Conservation (phyloP, 2,888 invertebrate genomes). For the Diarsia brunnea region DNA sequence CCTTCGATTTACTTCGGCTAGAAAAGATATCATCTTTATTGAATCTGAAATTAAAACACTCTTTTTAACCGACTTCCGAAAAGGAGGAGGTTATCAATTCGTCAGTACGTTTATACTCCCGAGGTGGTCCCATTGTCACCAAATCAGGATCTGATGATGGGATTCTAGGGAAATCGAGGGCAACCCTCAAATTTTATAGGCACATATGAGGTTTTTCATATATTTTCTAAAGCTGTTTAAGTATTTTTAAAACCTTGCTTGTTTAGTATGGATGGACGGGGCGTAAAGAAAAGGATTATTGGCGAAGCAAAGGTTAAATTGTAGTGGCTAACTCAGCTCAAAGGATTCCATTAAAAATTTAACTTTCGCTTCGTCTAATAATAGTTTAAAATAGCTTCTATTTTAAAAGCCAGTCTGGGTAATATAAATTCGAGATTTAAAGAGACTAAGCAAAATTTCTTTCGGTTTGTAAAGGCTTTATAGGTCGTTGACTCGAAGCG, state of each 20-base stretch:
- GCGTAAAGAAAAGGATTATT: conserved; percentile 42
- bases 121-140: too few relatives aligned
- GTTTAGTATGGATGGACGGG: conserved; percentile 14
- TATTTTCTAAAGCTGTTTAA: too few relatives aligned
- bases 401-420: conserved; percentile 29
- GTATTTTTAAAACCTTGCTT: conserved; percentile 30
- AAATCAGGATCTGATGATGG: too few relatives aligned
- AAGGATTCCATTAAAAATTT: conserved; percentile 59
- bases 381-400: conserved; percentile 39
- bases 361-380: conserved; percentile 45
- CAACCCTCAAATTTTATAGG: too few relatives aligned
- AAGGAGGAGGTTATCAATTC: too few relatives aligned
- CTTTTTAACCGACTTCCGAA: too few relatives aligned
- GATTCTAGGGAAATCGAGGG: too few relatives aligned
- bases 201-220: too few relatives aligned
- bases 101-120: too few relatives aligned
- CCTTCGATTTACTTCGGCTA: not conserved
- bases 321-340: conserved; percentile 35
- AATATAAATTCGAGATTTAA: conserved; percentile 45
- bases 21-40: conserved; percentile 18
- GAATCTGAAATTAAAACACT: conserved; percentile 5
- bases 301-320: conserved; percentile 40
- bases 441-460: conserved; percentile 29
- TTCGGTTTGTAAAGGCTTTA: conserved; percentile 29
- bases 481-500: conserved; percentile 50